phyloP scores from a whole-genome alignment of 35 echinoderm and acorn worm species.

The Antedon bifida region DNA sequence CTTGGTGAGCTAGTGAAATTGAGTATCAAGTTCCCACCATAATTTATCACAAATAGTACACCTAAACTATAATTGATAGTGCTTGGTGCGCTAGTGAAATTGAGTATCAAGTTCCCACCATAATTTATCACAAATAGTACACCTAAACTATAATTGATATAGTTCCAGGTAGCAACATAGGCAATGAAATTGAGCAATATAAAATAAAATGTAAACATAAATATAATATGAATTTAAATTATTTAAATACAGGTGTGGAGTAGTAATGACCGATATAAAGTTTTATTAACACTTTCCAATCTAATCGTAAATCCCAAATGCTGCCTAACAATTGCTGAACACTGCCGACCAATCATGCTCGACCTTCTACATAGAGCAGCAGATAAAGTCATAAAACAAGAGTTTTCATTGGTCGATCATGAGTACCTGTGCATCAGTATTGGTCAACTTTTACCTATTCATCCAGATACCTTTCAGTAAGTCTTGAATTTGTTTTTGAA shows the following conservation, averaged over 20 bases:
- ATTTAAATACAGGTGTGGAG: constrained; percentile 40
- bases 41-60: too few species aligned
- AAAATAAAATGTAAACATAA: too few species aligned
- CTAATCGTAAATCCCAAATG: constrained; percentile 33
- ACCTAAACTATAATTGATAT: too few species aligned
- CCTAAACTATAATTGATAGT: too few species aligned
- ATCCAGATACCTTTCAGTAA: constrained; percentile 44
- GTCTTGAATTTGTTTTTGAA: background rate
- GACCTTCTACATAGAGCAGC: constrained; percentile 49
- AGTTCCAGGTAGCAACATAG: too few species aligned
- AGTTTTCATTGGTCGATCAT: constrained; percentile 23
- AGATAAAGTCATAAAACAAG: background rate
- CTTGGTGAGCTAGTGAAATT: too few species aligned
- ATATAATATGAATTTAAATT: too few species aligned
- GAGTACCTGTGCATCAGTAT: constrained; percentile 41
- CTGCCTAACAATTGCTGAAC: constrained; percentile 32
- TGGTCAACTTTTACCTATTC: constrained; percentile 5
- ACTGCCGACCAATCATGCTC: constrained; percentile 38
- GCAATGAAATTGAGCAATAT: too few species aligned
- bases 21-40: too few species aligned
- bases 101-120: too few species aligned
- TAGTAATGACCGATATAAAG: constrained; percentile 34
- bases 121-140: too few species aligned
- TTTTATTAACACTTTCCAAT: constrained; percentile 26
- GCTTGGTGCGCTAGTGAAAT: too few species aligned